phyloP scores from a whole-genome alignment of 2,113 vertebrate genomes.

The Dasypus novemcinctus region DNA sequence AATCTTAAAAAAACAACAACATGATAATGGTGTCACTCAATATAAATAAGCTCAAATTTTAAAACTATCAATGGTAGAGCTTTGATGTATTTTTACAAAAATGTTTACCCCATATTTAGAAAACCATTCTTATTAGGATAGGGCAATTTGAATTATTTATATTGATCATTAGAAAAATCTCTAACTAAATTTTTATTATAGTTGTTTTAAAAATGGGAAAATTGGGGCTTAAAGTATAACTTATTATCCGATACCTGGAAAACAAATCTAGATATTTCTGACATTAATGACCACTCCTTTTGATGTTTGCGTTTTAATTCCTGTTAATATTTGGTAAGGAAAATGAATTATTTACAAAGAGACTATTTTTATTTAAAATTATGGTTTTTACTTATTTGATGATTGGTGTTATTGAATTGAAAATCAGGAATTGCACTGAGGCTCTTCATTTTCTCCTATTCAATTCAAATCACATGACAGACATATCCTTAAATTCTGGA shows the following conservation, averaged over 20 bases:
- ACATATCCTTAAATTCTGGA: not conserved
- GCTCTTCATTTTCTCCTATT: not conserved
- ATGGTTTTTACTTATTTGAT: not conserved
- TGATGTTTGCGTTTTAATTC: not conserved
- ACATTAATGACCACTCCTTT: not conserved
- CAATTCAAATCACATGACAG: not conserved
- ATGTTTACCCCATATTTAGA: not conserved
- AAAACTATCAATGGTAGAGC: not conserved
- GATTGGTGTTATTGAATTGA: not conserved
- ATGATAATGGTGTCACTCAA: not conserved
- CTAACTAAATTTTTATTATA: not conserved
- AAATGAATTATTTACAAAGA: not conserved
- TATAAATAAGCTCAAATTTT: not conserved
- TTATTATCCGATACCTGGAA: not conserved
- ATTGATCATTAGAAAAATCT: not conserved
- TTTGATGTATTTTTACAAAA: not conserved
- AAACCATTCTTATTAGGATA: not conserved
- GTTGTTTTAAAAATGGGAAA: not conserved
- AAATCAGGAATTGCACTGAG: not conserved
- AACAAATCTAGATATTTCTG: not conserved
- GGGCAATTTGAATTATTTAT: not conserved
- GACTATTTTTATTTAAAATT: not conserved
- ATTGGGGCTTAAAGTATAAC: not conserved
- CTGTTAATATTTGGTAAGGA: not conserved
- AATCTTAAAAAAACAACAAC: too few relatives aligned